Evolutionary conservation across 2,113 vertebrate genomes (phyloP).

Genomic region (Tachycineta bicolor): DNA sequence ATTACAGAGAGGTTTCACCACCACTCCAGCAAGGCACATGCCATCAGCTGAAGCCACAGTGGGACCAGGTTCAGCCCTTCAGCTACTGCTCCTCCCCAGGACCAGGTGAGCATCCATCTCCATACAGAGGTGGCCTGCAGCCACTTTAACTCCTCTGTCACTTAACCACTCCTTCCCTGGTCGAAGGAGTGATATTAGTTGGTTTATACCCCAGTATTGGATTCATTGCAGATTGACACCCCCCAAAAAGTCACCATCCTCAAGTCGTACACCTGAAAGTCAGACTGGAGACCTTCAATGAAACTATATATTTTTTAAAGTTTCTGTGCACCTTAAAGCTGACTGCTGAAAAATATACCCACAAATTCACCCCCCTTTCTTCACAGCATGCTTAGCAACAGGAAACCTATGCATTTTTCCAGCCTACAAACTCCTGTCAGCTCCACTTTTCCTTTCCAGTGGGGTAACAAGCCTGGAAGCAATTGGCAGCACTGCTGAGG

Average conservation of each 20-base stretch:
- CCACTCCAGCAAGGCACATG: neutral
- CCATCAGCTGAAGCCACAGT: neutral
- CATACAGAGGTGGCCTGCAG: neutral
- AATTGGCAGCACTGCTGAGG: neutral
- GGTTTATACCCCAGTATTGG: neutral
- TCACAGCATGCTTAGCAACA: neutral
- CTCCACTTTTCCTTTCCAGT: neutral
- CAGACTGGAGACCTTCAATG: neutral
- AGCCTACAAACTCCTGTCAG: neutral
- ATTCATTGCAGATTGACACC: neutral
- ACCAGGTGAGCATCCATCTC: neutral
- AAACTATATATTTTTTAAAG: neutral
- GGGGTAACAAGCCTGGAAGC: neutral
- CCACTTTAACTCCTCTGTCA: neutral
- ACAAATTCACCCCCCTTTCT: neutral
- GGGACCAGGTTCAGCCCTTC: neutral
- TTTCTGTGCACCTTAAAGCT: neutral
- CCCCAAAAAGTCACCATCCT: neutral
- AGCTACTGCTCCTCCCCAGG: neutral
- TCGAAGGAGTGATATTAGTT: neutral
- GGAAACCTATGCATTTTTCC: neutral
- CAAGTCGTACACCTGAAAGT: neutral
- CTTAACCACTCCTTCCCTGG: neutral
- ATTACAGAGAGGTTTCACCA: slow-evolving; percentile 4
- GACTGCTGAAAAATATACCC: neutral